These are phyloP conservation scores for Heliconius hewitsoni DNA, from an alignment of 1,140 invertebrate species.

Conservation along the genomic window DNA sequence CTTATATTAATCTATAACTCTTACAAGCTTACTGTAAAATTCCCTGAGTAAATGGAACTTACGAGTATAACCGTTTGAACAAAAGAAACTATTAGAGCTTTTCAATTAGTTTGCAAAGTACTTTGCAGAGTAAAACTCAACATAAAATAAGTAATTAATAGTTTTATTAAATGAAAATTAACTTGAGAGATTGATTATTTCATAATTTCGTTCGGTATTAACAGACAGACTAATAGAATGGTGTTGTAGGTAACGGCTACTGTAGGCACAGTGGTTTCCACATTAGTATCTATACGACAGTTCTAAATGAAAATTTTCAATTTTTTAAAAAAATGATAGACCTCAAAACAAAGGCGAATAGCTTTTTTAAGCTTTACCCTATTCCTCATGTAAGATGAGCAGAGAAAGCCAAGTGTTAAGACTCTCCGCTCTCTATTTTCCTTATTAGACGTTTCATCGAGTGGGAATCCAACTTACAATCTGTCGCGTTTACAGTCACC, in stretches of 20 bases:
- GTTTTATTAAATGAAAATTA: constrained; percentile 10
- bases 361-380: too few species aligned
- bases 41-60: constrained; percentile 9
- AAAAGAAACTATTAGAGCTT: constrained; percentile 28
- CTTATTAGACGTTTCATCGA: too few species aligned
- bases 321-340: too few species aligned
- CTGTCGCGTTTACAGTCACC: too few species aligned
- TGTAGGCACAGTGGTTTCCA: neutral
- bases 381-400: too few species aligned
- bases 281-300: too few species aligned
- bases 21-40: constrained; percentile 1
- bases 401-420: too few species aligned
- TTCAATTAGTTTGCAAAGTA: constrained; percentile 6
- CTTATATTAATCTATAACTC: neutral
- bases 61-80: constrained; percentile 13
- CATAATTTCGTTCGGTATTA: neutral
- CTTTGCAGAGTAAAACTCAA: neutral
- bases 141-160: constrained; percentile 8
- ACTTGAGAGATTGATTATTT: neutral
- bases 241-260: neutral
- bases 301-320: too few species aligned
- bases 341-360: too few species aligned
- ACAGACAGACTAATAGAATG: neutral
- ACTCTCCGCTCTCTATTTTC: too few species aligned
- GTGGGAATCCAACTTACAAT: too few species aligned